Base-by-base conservation (phyloP, 2,888 invertebrate species). In the Orchesellides sinensis region DNA sequence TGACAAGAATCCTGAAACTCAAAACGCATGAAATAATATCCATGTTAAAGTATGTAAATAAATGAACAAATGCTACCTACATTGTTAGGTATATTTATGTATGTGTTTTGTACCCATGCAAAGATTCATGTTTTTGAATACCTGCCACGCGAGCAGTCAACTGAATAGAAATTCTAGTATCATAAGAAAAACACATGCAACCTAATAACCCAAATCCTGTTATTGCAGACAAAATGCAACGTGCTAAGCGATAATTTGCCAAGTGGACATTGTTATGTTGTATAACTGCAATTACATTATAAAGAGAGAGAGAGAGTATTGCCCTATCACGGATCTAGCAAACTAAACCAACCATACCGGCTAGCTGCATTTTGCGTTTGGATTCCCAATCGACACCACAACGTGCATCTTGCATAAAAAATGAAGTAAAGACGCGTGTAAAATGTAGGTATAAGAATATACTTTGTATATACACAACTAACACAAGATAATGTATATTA, bases 131-230 rank as follows among this genome's bases (percentile, higher is more conserved):
- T n/a, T 5, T 40, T 40, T 40, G 23, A 23, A 14, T 14, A 23
- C 21, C 4, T 12, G 54, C 54, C n/a, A n/a, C 23, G 23, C 1
- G 14, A 21, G 52, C 52, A 52, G 52, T 10, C 25, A 54, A 54
- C 8, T 25, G 54, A 14, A 54, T 23, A 23, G 25, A 23, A 40
- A 40, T n/a, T 10, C 40, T 2, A 40, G 40, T 10, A 69, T 69
- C 69, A 54, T 54, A 35, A 23, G 4, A 23, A 69, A 56, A 54
- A 6, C n/a, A 12, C n/a, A 17, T 10, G 35, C 40, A 75, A 63
- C 74, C 65, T 65, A 52, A 52, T 65, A 65, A 65, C 75, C 65
- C 54, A 75, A 75, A 65, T 75, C 65, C 61, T 75, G 23, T 45
- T 6, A 14, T 17, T 8, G 8, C 47, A 10, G 47, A 17, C n/a